Evolutionary conservation across 2,888 invertebrate species (phyloP).

Genomic region (Athrips mouffetella): DNA sequence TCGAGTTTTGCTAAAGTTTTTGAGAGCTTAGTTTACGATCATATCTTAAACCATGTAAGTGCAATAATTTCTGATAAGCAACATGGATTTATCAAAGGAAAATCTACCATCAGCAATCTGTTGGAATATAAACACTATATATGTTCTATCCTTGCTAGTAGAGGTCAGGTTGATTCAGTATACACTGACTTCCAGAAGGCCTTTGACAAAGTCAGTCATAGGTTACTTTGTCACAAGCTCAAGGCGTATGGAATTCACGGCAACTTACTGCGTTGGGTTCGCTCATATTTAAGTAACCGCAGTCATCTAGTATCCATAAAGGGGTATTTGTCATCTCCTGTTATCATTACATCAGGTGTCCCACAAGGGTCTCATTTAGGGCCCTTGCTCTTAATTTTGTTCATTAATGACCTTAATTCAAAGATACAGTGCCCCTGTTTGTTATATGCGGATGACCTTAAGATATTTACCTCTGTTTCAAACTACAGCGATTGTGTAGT

Average conservation of each 20-base stretch:
- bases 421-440: too few relatives aligned
- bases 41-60: neutral
- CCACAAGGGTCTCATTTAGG: slow-evolving; percentile 11
- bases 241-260: too few relatives aligned
- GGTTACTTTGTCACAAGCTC: too few relatives aligned
- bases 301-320: neutral
- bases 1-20: slow-evolving; percentile 1
- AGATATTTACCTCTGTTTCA: neutral
- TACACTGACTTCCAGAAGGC: too few relatives aligned
- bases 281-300: neutral
- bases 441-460: slow-evolving; percentile 6
- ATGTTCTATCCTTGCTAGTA: neutral
- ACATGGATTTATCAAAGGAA: slow-evolving; percentile 4
- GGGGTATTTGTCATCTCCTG: neutral
- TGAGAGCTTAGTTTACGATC: neutral
- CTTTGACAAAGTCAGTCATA: too few relatives aligned
- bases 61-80: neutral
- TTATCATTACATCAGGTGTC: neutral
- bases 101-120: slow-evolving; percentile 2
- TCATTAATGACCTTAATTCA: too few relatives aligned
- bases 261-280: slow-evolving; percentile 4
- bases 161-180: neutral
- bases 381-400: too few relatives aligned
- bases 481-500: neutral
- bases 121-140: slow-evolving; percentile 7